Percentiles rank a stretch among this genome's conserved stretches.
phyloP scores from a whole-genome alignment of 2,797 vertebrate genomes.

The Psittacula echo region DNA sequence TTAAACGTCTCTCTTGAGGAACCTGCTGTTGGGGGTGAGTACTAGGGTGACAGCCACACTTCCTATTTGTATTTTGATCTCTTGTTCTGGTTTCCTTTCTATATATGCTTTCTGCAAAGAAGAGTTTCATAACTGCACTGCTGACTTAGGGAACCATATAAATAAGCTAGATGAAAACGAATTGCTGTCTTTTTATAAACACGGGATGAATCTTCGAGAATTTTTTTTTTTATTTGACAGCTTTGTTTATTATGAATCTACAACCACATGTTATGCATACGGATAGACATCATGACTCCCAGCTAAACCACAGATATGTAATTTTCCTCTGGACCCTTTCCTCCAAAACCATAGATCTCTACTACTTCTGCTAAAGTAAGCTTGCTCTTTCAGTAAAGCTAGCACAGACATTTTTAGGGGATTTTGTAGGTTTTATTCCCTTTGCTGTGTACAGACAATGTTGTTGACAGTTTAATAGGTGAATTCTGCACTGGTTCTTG shows the following conservation, averaged over 20 bases:
- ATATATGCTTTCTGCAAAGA: neutral
- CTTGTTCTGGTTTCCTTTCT: neutral
- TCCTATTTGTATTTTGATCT: neutral
- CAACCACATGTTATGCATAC: conserved; percentile 16
- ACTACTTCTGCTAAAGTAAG: conserved; percentile 47
- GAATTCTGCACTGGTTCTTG: neutral
- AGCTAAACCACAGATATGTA: conserved; percentile 62
- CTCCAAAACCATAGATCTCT: conserved; percentile 55
- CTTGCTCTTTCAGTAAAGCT: neutral
- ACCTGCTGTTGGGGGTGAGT: neutral
- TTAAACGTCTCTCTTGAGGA: neutral
- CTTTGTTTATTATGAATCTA: conserved; percentile 48
- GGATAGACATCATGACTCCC: conserved; percentile 62
- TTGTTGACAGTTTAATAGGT: neutral
- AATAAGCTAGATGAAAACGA: neutral
- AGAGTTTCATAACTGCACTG: neutral
- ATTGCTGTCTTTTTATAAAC: neutral
- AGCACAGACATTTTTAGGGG: conserved; percentile 4
- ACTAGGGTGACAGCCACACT: neutral
- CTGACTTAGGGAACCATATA: neutral
- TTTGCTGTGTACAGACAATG: neutral
- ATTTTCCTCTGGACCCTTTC: conserved; percentile 66
- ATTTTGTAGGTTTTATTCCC: neutral
- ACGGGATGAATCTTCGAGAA: conserved; percentile 7
- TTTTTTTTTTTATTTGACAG: conserved; percentile 20